phyloP scores from a whole-genome alignment of 1,140 invertebrate species.

The Drosophila pectinifera region DNA sequence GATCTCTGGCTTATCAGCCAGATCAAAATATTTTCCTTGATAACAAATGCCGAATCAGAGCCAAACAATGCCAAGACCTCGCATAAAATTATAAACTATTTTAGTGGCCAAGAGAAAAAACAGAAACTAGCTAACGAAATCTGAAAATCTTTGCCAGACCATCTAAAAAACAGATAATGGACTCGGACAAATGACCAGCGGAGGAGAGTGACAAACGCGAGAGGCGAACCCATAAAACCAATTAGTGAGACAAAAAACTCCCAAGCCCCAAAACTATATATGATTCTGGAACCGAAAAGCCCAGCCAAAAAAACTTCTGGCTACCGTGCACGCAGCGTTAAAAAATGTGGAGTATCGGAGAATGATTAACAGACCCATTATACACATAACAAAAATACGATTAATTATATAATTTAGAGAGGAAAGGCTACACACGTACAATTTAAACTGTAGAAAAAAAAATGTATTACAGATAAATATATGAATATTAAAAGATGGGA shows the following conservation, averaged over 20 bases:
- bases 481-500: neutral
- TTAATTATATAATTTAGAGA: neutral
- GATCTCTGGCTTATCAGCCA: slow-evolving; percentile 52
- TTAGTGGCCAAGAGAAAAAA: slow-evolving; percentile 38
- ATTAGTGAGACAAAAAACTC: slow-evolving; percentile 49
- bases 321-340: slow-evolving; percentile 47
- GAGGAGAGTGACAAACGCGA: slow-evolving; percentile 30
- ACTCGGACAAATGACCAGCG: slow-evolving; percentile 61
- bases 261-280: slow-evolving; percentile 7
- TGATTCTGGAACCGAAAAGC: neutral
- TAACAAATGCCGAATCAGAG: slow-evolving; percentile 68
- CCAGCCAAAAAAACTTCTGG: slow-evolving; percentile 21
- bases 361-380: slow-evolving; percentile 32
- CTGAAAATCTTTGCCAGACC: slow-evolving; percentile 33
- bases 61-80: slow-evolving; percentile 61
- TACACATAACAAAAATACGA: slow-evolving; percentile 6
- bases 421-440: no score
- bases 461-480: neutral
- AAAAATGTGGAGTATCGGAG: slow-evolving; percentile 28
- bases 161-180: slow-evolving; percentile 40
- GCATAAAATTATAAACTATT: slow-evolving; percentile 72
- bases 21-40: slow-evolving; percentile 63
- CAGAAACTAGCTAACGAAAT: slow-evolving; percentile 47
- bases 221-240: slow-evolving; percentile 52
- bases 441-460: no score